Conservation (phyloP, 2,888 invertebrate species). For the Caenorhabditis auriculariae region DNA sequence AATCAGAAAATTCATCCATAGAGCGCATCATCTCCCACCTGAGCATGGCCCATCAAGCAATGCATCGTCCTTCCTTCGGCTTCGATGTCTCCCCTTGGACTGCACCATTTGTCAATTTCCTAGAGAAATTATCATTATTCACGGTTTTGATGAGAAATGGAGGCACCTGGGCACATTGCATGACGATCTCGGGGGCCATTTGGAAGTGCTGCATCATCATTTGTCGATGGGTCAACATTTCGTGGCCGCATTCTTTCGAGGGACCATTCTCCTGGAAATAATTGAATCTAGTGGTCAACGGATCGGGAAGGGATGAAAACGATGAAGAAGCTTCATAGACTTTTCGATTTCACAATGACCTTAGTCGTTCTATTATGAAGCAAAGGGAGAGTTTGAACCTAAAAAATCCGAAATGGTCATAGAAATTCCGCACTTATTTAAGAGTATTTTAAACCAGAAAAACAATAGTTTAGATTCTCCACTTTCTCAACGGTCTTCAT, state of each 20-base stretch:
- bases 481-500: too few relatives aligned
- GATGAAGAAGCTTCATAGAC: too few relatives aligned
- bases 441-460: too few relatives aligned
- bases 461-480: too few relatives aligned
- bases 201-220: constrained; percentile 86
- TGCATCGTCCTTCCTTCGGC: constrained; percentile 86
- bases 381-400: too few relatives aligned
- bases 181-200: constrained; percentile 87
- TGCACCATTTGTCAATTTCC: constrained; percentile 70
- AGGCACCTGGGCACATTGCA: constrained; percentile 74
- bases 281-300: too few relatives aligned
- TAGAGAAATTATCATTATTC: constrained; percentile 5
- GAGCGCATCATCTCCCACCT: constrained; percentile 13
- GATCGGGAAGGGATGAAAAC: too few relatives aligned
- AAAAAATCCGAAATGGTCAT: too few relatives aligned
- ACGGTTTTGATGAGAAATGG: background rate
- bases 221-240: constrained; percentile 86
- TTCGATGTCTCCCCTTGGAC: constrained; percentile 63
- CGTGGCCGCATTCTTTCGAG: constrained; percentile 78
- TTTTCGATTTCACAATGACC: too few relatives aligned
- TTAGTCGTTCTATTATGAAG: too few relatives aligned
- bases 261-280: constrained; percentile 28
- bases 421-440: too few relatives aligned
- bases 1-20: background rate
- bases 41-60: constrained; percentile 76